phyloP scores from a whole-genome alignment of 2,797 vertebrate species.

The Clamator glandarius region DNA sequence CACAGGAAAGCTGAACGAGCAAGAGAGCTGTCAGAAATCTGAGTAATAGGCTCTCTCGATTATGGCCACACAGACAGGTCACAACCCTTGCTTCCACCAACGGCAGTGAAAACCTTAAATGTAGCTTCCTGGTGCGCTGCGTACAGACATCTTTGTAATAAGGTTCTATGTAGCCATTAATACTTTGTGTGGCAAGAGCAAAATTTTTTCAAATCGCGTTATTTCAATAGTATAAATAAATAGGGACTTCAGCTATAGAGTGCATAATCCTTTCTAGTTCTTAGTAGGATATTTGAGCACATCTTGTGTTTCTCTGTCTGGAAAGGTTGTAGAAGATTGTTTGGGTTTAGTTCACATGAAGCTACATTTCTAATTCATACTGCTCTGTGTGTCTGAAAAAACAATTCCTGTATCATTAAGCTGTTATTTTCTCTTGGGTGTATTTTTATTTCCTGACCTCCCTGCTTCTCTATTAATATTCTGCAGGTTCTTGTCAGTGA shows the following conservation, averaged over 20 bases:
- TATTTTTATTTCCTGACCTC: background rate
- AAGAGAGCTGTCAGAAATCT: background rate
- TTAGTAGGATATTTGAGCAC: too few species aligned
- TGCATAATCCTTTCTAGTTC: background rate
- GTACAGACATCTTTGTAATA: rapidly evolving
- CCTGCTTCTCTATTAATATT: background rate
- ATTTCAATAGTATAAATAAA: background rate
- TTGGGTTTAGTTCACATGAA: background rate
- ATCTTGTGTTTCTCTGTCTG: rapidly evolving
- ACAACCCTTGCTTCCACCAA: background rate
- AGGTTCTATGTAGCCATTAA: background rate
- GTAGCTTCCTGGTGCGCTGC: background rate
- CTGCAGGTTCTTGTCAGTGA: slow-evolving; percentile 93
- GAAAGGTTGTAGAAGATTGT: background rate
- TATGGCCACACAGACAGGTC: background rate
- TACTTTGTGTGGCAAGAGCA: background rate
- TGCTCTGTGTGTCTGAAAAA: rapidly evolving
- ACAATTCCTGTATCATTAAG: background rate
- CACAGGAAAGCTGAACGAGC: background rate
- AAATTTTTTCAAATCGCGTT: background rate
- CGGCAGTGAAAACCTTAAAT: background rate
- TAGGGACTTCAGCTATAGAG: background rate
- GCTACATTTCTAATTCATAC: background rate
- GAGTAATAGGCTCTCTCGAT: background rate
- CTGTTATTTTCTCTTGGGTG: background rate